phyloP scores from a whole-genome alignment of 2,113 vertebrate genomes.

The Anthoscopus minutus region DNA sequence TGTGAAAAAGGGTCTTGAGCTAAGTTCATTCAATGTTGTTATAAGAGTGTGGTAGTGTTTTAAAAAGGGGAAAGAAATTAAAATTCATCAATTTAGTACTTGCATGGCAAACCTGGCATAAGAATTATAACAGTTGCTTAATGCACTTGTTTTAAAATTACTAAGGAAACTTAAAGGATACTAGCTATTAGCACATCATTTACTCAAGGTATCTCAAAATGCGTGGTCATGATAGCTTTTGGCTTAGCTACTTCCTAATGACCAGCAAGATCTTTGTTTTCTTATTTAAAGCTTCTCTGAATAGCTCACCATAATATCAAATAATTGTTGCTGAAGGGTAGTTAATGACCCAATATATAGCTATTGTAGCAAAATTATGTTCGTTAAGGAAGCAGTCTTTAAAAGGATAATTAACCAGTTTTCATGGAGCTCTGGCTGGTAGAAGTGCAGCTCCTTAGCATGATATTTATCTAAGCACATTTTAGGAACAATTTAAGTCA shows the following conservation, averaged over 20 bases:
- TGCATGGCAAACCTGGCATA: not conserved
- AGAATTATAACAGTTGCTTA: not conserved
- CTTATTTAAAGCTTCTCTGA: not conserved
- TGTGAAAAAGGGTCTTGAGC: not conserved
- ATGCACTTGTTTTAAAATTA: not conserved
- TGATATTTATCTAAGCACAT: constrained; percentile 23
- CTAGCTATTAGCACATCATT: not conserved
- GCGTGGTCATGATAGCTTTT: not conserved
- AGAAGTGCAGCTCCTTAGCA: not conserved
- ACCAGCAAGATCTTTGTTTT: not conserved
- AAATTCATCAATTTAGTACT: not conserved
- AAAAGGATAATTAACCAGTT: not conserved
- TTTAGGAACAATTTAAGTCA: constrained; percentile 4
- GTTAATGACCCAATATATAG: constrained; percentile 7
- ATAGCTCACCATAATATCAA: not conserved
- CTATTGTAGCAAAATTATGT: not conserved
- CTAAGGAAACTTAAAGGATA: not conserved
- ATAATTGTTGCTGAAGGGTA: not conserved
- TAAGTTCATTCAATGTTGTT: not conserved
- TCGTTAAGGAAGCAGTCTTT: not conserved
- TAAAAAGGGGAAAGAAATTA: not conserved
- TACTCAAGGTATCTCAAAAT: not conserved
- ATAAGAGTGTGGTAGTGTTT: not conserved
- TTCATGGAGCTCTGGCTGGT: not conserved
- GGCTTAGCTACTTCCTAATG: not conserved